Evolutionary conservation across 2,888 invertebrate genomes (phyloP), one percentile per base, ranked within the genome.

Genomic region (Thereva nobilitata): DNA sequence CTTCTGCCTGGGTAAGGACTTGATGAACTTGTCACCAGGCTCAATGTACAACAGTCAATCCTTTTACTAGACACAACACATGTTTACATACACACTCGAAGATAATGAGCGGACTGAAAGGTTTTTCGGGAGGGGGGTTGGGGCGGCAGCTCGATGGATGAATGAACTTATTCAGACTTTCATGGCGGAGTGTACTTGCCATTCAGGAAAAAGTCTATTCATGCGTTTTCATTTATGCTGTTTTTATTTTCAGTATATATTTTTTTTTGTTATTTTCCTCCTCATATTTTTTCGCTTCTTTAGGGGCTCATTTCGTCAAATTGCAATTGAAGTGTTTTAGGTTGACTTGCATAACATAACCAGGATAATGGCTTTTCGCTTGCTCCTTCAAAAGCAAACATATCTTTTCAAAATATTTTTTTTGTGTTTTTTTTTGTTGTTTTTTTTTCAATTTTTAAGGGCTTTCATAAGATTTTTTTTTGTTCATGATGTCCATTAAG

Each of bases 241-340:
- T 12, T 50, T 50, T 50, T 34, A 6, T 12, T 50, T 50, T 50
- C 42, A 23, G 34, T 34, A 23, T 34, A 8, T 34, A 4, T 8
- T 23, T 34, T 34, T 23, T 50, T 2, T 35, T 34, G 12, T 23
- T 50, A 2, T 42, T 23, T 23, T 2, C 23, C 23, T 23, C 23
- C 23, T 23, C 23, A 23, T 23, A 23, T 23, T 23, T 23, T 42
- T 42, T 4, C n/a, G 7, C n/a, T 42, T 50, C 35, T 50, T 50
- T 35, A 50, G 7, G 35, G 35, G 35, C 50, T 34, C 50, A 50
- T 50, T 50, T 50, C 50, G 5, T 50, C 35, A 34, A 50, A 50
- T 50, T 50, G 50, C 50, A 50, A 50, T 23, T 50, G 50, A 50
- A 50, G 50, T n/a, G 50, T 50, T 50, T 10, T 5, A 10, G 50